Percentiles rank a stretch among this genome's conserved stretches.
These are phyloP conservation scores for Zaprionus vittiger DNA, from an alignment of 1,140 invertebrate genomes.

Conservation along the genomic window DNA sequence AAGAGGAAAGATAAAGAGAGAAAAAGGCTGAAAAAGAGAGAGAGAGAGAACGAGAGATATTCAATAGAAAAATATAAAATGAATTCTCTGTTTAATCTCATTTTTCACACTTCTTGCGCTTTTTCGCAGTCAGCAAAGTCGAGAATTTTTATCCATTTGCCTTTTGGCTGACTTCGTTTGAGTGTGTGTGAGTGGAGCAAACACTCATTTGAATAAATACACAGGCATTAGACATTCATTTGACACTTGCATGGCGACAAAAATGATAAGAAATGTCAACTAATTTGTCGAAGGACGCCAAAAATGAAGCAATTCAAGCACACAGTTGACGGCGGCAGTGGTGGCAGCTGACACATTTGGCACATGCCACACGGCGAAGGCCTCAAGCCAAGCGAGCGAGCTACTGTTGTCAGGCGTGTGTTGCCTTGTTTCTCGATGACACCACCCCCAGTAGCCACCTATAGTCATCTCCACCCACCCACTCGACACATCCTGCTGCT, in stretches of 20 bases:
- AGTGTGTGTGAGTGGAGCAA: constrained; percentile 3
- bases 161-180: not conserved
- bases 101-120: not conserved
- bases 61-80: not conserved
- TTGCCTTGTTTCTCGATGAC: constrained; percentile 24
- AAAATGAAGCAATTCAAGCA: constrained; percentile 46
- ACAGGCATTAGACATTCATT: constrained; percentile 36
- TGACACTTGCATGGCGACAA: constrained; percentile 1
- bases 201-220: constrained; percentile 37
- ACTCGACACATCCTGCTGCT: not conserved
- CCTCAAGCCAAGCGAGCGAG: constrained; percentile 16
- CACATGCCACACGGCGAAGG: constrained; percentile 49
- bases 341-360: constrained; percentile 71
- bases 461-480: not conserved
- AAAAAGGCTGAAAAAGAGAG: not conserved
- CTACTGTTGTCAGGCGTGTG: constrained; percentile 8
- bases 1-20: not conserved
- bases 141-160: not conserved
- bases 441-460: not conserved
- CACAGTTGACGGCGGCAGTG: constrained; percentile 1
- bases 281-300: constrained; percentile 29
- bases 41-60: not conserved
- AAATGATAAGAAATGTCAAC: constrained; percentile 27
- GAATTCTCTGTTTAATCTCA: not conserved
- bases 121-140: not conserved